A percentile compares a stretch with the other conserved stretches of the same genome.
Conservation (phyloP, 2,797 vertebrate species). For the Lagocephalus sceleratus region DNA sequence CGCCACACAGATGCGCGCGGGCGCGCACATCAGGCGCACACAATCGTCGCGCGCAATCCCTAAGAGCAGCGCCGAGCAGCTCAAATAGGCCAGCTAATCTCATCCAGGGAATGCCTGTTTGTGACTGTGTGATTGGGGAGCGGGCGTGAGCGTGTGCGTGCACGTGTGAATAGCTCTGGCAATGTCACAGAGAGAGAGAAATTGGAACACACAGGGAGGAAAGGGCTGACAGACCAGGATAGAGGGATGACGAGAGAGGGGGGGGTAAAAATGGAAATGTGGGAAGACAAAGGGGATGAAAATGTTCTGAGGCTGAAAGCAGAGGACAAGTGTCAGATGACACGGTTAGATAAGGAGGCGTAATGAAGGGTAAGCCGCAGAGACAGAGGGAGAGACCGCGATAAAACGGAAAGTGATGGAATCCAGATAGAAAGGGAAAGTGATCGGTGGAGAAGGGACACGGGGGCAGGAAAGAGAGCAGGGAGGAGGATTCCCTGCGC, state of each 20-base stretch:
- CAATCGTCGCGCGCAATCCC: constrained; percentile 49
- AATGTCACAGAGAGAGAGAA: constrained; percentile 60
- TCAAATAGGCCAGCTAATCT: constrained; percentile 72
- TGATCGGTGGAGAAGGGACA: constrained; percentile 36
- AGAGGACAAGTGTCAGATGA: constrained; percentile 56
- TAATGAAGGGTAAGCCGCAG: constrained; percentile 45
- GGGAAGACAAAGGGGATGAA: constrained; percentile 38
- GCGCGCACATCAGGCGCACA: constrained; percentile 45
- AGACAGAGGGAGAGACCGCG: constrained; percentile 48
- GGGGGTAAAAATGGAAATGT: constrained; percentile 38
- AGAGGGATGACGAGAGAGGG: constrained; percentile 42
- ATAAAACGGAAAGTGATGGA: constrained; percentile 50
- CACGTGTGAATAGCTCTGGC: constrained; percentile 43
- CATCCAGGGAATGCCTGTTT: constrained; percentile 44
- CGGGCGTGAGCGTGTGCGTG: constrained; percentile 11
- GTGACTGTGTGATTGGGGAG: constrained; percentile 22
- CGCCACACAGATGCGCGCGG: too few species aligned
- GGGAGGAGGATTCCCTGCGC: constrained; percentile 33
- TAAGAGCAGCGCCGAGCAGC: constrained; percentile 57
- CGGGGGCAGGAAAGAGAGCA: constrained; percentile 29
- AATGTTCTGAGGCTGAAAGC: constrained; percentile 49
- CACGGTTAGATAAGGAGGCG: constrained; percentile 52
- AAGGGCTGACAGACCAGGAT: constrained; percentile 39
- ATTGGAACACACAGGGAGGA: constrained; percentile 35
- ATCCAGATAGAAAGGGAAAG: constrained; percentile 48